Base-by-base conservation (phyloP, 1,140 invertebrate genomes). In the Metaphire vulgaris region DNA sequence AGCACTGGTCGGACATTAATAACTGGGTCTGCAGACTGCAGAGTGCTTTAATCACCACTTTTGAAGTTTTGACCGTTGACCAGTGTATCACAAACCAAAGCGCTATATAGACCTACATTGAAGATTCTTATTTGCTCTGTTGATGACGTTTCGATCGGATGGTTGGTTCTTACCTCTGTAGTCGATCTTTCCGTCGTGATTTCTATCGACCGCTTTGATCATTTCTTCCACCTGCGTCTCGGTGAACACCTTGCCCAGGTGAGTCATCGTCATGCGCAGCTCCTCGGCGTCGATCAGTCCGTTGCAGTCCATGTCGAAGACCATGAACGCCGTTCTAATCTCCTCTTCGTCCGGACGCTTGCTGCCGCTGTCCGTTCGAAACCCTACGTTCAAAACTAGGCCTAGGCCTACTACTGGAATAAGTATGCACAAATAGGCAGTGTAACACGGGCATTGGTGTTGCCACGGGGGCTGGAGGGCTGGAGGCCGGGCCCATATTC, bases 321-420 rank as follows among this genome's bases (percentile, higher is more conserved):
- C 29, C 28, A 29, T 28, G 75, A 76, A 77, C 79, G 95, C 95
- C 89, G 98, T 96, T 87, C 95, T 91, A 86, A 98, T 98, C 87
- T 98, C 96, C 29, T 74, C 64, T 14, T 66, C 41, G 2, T 28
- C 33, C 28, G 64, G 31, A 31, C 6, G 41, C 41, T 56, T 56
- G 6, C 41, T 56, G 41, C 41, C 41, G 6, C 41, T 21, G 6
- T 56, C 41, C 41, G 41, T 6, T 56, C 41, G 41, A 56, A 6
- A 56, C 6, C 41, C 6, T 21, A 56, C 21, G 41, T 21, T 6
- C 41, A 56, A 56, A 56, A 6, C 6, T 12, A 21, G 6, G 6
- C 41, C 41, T 56, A 21, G 6, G 6, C 41, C 21, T 21, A 12
- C 21, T 21, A 56, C 6, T 56, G 41, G 41, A 56, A 21, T 12